Conservation (phyloP, 2,113 vertebrate species). For the Apus apus region DNA sequence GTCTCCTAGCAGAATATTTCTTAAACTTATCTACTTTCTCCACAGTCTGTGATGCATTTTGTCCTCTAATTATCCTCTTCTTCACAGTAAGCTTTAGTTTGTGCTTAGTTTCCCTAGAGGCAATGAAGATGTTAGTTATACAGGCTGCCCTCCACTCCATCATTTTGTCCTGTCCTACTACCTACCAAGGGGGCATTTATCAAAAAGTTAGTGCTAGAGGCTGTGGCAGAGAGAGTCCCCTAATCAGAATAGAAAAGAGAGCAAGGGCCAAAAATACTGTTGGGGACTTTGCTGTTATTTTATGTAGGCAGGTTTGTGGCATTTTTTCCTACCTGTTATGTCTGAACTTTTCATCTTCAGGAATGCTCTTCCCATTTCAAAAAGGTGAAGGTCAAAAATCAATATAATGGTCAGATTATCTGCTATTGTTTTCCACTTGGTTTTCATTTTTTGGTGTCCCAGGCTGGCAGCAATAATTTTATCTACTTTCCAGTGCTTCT, state of each 20-base stretch:
- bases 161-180: neutral
- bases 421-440: neutral
- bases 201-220: neutral
- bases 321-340: neutral
- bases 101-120: neutral
- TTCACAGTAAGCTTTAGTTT: neutral
- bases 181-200: neutral
- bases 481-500: neutral
- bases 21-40: neutral
- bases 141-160: neutral
- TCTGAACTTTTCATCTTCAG: neutral
- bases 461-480: neutral
- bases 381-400: neutral
- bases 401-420: neutral
- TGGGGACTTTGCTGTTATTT: neutral
- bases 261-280: neutral
- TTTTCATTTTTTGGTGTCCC: neutral
- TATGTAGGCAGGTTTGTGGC: neutral
- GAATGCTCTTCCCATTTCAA: neutral
- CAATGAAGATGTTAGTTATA: neutral
- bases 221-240: neutral
- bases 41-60: fast-evolving
- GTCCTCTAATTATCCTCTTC: neutral
- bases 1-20: neutral
- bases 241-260: neutral